Base-by-base conservation (phyloP, 2,888 invertebrate species). In the Alviniconcha strummeri region DNA sequence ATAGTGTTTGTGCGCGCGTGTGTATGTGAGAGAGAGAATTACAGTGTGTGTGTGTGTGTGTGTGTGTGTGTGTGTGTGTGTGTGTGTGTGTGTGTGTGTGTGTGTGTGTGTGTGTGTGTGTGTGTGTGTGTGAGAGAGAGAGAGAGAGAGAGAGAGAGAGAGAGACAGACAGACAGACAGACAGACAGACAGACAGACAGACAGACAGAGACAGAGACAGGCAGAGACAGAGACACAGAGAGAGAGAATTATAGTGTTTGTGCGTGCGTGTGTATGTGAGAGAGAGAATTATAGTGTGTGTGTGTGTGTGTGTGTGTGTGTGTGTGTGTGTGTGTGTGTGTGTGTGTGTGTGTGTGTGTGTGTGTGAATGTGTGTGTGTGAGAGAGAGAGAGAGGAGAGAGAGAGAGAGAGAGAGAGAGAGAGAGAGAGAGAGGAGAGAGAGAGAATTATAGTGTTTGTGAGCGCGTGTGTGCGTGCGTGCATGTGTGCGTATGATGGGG, bases 261-360 rank as follows among this genome's bases (percentile, higher is more conserved):
- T 9, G 60, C n/a, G 13, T 13, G 13, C 60, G 13, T 13, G 13
- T 13, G 13, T 13, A 60, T 9, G 13, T 13, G 8, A 60, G 60
- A 60, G 60, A 60, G 60, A 60, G 60, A 60, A 60, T 13, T 13
- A n/a, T n/a, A n/a, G n/a, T n/a, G n/a, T n/a, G n/a, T n/a, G 60
- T 60, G 1, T 1, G 13, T 60, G 60, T 15, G n/a, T 17, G n/a
- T 69, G 69, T 69, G 69, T 69, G 17, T 69, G n/a, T 69, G 17
- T n/a, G 69, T 69, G 6, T 69, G 69, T 69, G 17, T 69, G 69
- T 69, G n/a, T 69, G 69, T 69, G 69, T 69, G 69, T 69, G 69
- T 69, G 64, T 64, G 64, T 13, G 64, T 64, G 64, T 13, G 64
- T 64, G 64, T 13, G 15, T 64, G 64, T 64, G 15, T 15, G 64